phyloP scores from a whole-genome alignment of 2,113 vertebrate species.

The Saccopteryx leptura region DNA sequence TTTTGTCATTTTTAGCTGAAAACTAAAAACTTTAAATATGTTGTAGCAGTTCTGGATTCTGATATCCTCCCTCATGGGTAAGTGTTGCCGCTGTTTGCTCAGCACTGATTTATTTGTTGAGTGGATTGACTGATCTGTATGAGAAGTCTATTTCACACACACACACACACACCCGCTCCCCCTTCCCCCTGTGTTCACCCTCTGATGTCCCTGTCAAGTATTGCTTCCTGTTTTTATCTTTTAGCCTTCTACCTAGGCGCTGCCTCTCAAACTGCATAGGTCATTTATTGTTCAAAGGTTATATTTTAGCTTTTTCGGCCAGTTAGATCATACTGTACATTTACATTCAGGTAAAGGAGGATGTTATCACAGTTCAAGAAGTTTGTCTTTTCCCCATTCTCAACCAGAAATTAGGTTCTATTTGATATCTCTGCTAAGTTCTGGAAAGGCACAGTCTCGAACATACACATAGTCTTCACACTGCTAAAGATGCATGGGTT shows the following conservation, averaged over 20 bases:
- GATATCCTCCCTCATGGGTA: neutral
- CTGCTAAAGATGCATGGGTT: neutral
- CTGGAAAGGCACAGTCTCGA: neutral
- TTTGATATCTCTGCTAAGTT: neutral
- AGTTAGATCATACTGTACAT: neutral
- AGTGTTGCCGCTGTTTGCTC: neutral
- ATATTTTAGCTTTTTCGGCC: neutral
- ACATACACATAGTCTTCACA: neutral
- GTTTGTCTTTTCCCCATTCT: neutral
- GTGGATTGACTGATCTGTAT: neutral
- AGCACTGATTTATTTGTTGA: neutral
- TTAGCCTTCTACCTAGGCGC: neutral
- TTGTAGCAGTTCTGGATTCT: neutral
- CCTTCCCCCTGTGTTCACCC: neutral
- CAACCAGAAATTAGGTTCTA: neutral
- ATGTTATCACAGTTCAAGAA: neutral
- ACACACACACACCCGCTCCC: too few species aligned
- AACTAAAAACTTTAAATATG: neutral
- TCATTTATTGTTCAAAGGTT: neutral
- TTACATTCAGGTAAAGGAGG: neutral
- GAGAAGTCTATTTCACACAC: neutral
- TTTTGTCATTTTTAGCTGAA: neutral
- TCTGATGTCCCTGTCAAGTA: neutral
- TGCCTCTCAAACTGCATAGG: neutral
- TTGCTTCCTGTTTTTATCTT: neutral